Evolutionary conservation across 2,797 vertebrate species (phyloP), one percentile per base, ranked within the genome.

Genomic region (Carduelis carduelis): DNA sequence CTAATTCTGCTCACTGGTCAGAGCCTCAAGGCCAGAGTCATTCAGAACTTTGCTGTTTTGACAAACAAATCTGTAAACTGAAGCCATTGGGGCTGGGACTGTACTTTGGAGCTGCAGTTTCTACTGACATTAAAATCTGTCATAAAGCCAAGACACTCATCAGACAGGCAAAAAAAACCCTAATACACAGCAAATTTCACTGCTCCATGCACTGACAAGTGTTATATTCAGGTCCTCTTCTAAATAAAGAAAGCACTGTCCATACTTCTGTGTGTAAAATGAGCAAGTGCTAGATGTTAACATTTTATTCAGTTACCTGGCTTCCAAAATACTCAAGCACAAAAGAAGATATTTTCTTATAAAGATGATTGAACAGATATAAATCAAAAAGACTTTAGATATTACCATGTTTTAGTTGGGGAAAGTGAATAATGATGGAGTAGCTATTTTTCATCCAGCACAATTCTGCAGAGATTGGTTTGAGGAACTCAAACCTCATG

Each of bases 331-430:
- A 24, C 32, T 84, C 43, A 57, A 71, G 37, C 11, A 52, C 5
- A n/a, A 20, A 6, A 70, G 63, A 78, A 86, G 14, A 39, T 26
- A 43, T 30, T 75, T 89, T 66, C 37, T 79, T 65, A 12, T 34
- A 82, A 50, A 43, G 26, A 17, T n/a, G 41, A 59, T 34, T 52
- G 28, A 66, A 63, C 16, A 20, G 14, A 19, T 28, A 52, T 10
- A 44, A 78, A 70, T 56, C 11, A 28, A 19, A 27, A 55, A 59
- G 15, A 11, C 22, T 65, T 57, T 32, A 50, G 10, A 12, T 35
- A 3, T 32, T 72, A 53, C 28, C 0, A 0, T n/a, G 5, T 57
- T 88, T 61, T 66, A n/a, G 43, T 2, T 47, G 11, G 4, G 5
- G 10, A 5, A 87, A 20, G 23, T 55, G 30, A 90, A 89, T 65